Evolutionary conservation across 30 jellyfish, hydroid and myxozoan genomes (phyloP).

Genomic region (Rhopilema esculentum): DNA sequence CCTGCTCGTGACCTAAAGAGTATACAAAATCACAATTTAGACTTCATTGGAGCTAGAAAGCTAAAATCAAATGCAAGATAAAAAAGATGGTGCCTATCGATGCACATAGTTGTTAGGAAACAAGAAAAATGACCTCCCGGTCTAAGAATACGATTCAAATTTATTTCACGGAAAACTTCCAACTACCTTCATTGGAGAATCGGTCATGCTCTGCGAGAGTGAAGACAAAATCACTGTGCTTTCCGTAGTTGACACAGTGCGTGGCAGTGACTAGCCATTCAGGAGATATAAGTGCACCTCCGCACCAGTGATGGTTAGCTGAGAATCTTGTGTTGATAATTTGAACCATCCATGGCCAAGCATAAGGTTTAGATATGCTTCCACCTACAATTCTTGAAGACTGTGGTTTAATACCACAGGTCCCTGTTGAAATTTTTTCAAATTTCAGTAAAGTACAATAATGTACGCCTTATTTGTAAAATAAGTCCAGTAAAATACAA

Average conservation of each 20-base stretch:
- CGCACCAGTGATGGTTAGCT: constrained; percentile 40
- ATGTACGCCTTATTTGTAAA: too few species aligned
- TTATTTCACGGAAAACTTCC: too few species aligned
- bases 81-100: background rate
- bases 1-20: constrained; percentile 42
- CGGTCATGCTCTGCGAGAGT: constrained; percentile 55
- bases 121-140: too few species aligned
- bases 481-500: too few species aligned
- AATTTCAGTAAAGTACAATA: background rate
- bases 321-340: constrained; percentile 28
- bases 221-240: constrained; percentile 8
- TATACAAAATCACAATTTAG: background rate
- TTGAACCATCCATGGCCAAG: constrained; percentile 67
- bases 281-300: constrained; percentile 53
- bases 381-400: constrained; percentile 52
- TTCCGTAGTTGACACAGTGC: constrained; percentile 35
- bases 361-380: constrained; percentile 23
- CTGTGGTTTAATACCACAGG: constrained; percentile 37
- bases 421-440: constrained; percentile 1
- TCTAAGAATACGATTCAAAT: too few species aligned
- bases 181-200: constrained; percentile 19
- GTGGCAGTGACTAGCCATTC: constrained; percentile 62
- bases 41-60: background rate
- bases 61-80: background rate
- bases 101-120: too few species aligned